phyloP scores from a whole-genome alignment of 2,797 vertebrate genomes.

The Macroramphosus scolopax region DNA sequence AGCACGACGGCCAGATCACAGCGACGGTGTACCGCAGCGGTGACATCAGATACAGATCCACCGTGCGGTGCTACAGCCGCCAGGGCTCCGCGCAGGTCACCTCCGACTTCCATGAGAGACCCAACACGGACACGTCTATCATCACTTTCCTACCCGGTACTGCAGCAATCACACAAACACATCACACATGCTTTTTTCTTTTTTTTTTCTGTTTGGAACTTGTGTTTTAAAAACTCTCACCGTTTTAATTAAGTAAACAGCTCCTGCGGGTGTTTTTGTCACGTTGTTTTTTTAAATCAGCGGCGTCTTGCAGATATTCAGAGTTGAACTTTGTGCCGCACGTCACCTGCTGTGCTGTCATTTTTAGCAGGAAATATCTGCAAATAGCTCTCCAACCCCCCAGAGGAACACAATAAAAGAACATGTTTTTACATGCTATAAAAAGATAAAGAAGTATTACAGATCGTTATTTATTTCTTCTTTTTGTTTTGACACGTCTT shows the following conservation, averaged over 20 bases:
- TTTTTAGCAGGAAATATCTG: conserved; percentile 4
- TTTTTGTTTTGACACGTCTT: conserved; percentile 10
- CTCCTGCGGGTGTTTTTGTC: conserved; percentile 6
- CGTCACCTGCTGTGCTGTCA: conserved; percentile 14
- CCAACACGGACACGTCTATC: conserved; percentile 87
- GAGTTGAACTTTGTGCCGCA: conserved; percentile 10
- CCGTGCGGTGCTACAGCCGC: conserved; percentile 89
- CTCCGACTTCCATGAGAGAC: conserved; percentile 90
- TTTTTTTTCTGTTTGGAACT: not conserved
- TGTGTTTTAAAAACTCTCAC: conserved; percentile 5
- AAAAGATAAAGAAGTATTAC: conserved; percentile 1
- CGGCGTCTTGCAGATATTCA: conserved; percentile 1
- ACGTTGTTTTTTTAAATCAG: conserved; percentile 8
- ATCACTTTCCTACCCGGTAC: conserved; percentile 89
- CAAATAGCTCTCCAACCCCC: conserved; percentile 12
- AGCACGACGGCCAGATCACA: conserved; percentile 80
- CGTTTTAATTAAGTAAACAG: conserved; percentile 37
- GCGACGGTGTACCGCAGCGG: conserved; percentile 84
- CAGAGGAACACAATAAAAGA: conserved; percentile 12
- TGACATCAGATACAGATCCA: conserved; percentile 81
- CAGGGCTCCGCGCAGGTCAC: conserved; percentile 91
- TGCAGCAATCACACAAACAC: conserved; percentile 8
- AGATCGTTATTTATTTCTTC: conserved; percentile 4
- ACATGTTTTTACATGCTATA: conserved; percentile 12
- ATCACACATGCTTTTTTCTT: not conserved